Evolutionary conservation across 2,888 invertebrate genomes (phyloP), one percentile per base, ranked within the genome.

Genomic region (Lutraria lutraria): DNA sequence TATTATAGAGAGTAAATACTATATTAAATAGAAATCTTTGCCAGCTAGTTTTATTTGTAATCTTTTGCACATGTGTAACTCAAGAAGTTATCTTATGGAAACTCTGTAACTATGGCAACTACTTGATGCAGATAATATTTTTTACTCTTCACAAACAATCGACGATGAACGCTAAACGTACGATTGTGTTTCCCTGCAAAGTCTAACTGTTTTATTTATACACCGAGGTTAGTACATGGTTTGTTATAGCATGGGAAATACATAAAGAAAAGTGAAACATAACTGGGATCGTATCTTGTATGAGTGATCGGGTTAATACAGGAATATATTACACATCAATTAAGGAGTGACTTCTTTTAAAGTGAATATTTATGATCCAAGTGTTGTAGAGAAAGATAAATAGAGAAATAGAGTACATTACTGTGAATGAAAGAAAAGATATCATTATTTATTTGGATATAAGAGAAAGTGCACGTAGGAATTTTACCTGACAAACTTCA

Each of bases 31-130:
- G 31, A 19, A 54, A 52, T 76, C 76, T 72, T 43, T 76, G 76
- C 31, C 76, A 31, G 19, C 31, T 19, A 54, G 84, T 72, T 84
- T 84, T 84, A 84, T 84, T 84, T 76, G 76, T 84, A 84, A 84
- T 84, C 84, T 84, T 83, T 84, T 84, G 84, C 84, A 84, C 84
- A 84, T 84, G 84, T 84, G 84, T 84, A 84, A 84, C 84, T 84
- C 84, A 76, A 84, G 84, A 72, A 84, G 76, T 76, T 54, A 72
- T 53, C 76, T 25, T 84, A 76, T 76, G 19, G 84, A 72, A 4
- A 53, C 72, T 31, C 31, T 54, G 84, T 84, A 52, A 76, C 84
- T 84, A 84, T 84, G 84, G 84, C 6, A 76, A 84, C 84, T 21
- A 13, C 8, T 25, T 76, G 76, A 84, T 84, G 84, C 76, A 31